Evolutionary conservation across 2,113 vertebrate species (phyloP).

Genomic region (Ptilorrhoa leucosticta): DNA sequence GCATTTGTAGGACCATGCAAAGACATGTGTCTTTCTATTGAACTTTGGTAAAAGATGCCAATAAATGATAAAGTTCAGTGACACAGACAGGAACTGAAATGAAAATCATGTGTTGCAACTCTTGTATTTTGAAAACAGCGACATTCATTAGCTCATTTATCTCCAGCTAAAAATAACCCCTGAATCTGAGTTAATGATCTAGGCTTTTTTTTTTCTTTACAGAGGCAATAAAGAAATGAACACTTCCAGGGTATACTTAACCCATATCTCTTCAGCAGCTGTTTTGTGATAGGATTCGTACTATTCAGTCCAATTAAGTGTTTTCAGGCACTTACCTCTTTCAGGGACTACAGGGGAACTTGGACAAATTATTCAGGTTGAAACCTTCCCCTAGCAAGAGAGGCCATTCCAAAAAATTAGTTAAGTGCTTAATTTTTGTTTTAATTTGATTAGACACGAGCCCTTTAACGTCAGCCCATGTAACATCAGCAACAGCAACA

Average conservation of each 20-base stretch:
- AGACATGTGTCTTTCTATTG: background rate
- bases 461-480: background rate
- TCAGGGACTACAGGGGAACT: background rate
- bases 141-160: background rate
- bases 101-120: background rate
- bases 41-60: background rate
- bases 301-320: background rate
- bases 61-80: conserved; percentile 1
- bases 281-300: background rate
- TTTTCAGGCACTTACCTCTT: background rate
- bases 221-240: background rate
- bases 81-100: background rate
- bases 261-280: background rate
- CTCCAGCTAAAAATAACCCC: background rate
- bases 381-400: background rate
- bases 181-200: background rate
- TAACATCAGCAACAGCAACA: background rate
- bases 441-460: background rate
- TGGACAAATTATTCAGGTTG: background rate
- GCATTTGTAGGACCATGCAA: background rate
- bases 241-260: background rate
- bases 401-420: background rate
- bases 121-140: background rate
- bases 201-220: background rate
- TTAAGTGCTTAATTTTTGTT: background rate